Percentiles rank a stretch among this genome's conserved stretches.
phyloP scores from a whole-genome alignment of 2,797 vertebrate genomes.

The Malacoraja senta region DNA sequence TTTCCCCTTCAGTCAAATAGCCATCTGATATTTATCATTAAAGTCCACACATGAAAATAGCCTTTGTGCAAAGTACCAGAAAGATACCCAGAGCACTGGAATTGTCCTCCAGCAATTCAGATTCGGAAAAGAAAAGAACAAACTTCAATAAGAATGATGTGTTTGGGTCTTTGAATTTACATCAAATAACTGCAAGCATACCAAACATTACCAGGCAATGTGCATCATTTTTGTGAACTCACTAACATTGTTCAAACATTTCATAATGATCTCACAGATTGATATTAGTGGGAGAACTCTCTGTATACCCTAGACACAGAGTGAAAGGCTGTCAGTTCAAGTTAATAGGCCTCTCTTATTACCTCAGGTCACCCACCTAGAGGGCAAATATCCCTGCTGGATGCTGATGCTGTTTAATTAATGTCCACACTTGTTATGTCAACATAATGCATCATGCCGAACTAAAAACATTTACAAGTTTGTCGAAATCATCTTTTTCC shows the following conservation, averaged over 20 bases:
- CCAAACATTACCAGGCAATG: background rate
- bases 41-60: background rate
- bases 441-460: slow-evolving; percentile 57
- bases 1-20: slow-evolving; percentile 6
- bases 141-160: background rate
- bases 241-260: slow-evolving; percentile 4
- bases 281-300: slow-evolving; percentile 55
- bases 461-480: slow-evolving; percentile 43
- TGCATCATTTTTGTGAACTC: background rate
- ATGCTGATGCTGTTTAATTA: slow-evolving; percentile 69
- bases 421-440: slow-evolving; percentile 72
- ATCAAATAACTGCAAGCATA: background rate
- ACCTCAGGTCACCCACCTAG: slow-evolving; percentile 71
- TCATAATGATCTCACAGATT: slow-evolving; percentile 56
- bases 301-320: slow-evolving; percentile 55
- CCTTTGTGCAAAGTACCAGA: background rate
- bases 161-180: background rate
- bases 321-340: slow-evolving; percentile 65
- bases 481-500: background rate
- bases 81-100: background rate
- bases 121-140: background rate
- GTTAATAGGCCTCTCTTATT: slow-evolving; percentile 65
- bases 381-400: slow-evolving; percentile 66
- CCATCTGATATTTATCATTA: background rate
- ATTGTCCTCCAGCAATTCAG: background rate